Evolutionary conservation across 2,113 vertebrate species (phyloP).

Genomic region (Cheirogaleus medius): DNA sequence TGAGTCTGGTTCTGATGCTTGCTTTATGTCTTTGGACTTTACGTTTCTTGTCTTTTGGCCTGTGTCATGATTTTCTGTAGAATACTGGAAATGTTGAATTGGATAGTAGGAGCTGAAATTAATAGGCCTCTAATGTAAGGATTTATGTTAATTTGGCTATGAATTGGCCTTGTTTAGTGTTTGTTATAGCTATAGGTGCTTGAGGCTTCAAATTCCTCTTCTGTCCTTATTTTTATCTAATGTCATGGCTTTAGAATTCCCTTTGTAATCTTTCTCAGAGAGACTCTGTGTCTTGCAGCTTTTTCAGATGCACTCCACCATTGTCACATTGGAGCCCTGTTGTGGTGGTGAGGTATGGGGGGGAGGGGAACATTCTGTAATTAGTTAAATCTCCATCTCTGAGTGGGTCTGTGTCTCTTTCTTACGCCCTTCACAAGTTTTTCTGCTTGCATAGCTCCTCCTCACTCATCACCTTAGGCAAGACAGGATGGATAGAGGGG

Average conservation of each 20-base stretch:
- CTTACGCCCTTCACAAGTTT: not conserved
- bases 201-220: not conserved
- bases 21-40: not conserved
- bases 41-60: not conserved
- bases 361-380: not conserved
- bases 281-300: not conserved
- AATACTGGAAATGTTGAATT: not conserved
- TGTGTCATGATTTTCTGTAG: not conserved
- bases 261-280: not conserved
- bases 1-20: not conserved
- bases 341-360: not conserved
- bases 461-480: not conserved
- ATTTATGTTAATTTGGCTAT: not conserved
- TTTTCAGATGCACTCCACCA: not conserved
- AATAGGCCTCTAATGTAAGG: not conserved
- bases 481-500: not conserved
- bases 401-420: not conserved
- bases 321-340: not conserved
- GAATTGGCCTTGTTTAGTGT: not conserved
- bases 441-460: not conserved
- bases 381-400: not conserved
- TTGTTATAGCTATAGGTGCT: not conserved
- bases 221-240: not conserved
- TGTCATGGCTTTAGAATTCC: not conserved
- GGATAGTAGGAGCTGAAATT: not conserved